Percentiles rank a stretch among this genome's conserved stretches.
phyloP scores from a whole-genome alignment of 2,113 vertebrate species.

The Ictalurus punctatus region DNA sequence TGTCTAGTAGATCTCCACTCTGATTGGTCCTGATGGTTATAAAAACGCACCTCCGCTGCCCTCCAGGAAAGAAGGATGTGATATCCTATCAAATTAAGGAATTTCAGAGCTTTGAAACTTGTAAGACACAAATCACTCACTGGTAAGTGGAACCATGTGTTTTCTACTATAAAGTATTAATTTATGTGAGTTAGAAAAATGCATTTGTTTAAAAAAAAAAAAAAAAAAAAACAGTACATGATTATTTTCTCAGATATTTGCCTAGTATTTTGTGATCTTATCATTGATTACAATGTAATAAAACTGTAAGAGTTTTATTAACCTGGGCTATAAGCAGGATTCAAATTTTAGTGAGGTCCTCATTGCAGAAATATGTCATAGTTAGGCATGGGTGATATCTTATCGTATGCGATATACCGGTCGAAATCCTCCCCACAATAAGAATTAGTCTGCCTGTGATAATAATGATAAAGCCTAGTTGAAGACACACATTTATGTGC shows the following conservation, averaged over 20 bases:
- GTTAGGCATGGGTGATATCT: no score
- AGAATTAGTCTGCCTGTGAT: no score
- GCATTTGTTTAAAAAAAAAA: no score
- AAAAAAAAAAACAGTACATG: neutral
- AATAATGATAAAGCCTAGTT: no score
- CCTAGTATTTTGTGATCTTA: neutral
- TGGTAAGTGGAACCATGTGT: conserved; percentile 65
- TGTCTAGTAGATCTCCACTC: conserved; percentile 30
- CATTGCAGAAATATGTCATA: neutral
- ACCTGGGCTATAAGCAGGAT: neutral
- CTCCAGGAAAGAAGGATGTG: conserved; percentile 66
- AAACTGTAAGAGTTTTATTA: neutral
- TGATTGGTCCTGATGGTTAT: conserved; percentile 71
- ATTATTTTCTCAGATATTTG: neutral
- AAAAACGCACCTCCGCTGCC: conserved; percentile 60
- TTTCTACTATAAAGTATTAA: neutral
- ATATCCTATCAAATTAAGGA: conserved; percentile 64
- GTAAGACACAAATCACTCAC: conserved; percentile 69
- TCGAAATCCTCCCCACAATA: no score
- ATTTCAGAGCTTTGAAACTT: conserved; percentile 67
- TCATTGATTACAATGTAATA: neutral
- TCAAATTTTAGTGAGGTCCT: neutral
- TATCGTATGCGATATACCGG: no score
- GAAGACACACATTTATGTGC: no score
- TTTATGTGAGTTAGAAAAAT: neutral